Evolutionary conservation across 2,113 vertebrate genomes (phyloP).

Genomic region (Cichladusa arquata): DNA sequence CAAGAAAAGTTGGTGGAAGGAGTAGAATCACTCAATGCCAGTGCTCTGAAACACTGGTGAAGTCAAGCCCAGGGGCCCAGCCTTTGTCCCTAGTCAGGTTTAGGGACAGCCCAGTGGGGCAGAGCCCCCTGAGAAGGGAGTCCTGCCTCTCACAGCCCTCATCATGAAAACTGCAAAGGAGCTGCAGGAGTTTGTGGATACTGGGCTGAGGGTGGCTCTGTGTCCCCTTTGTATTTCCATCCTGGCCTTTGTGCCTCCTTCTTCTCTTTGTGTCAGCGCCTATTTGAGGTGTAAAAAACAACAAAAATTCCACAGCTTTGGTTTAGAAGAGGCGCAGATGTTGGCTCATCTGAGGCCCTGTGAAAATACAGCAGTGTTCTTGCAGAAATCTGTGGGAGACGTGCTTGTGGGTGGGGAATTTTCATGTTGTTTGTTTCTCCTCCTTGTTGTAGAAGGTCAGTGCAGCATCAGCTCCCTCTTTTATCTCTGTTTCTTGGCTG

Average conservation of each 20-base stretch:
- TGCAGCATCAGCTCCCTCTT: neutral
- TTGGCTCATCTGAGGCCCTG: neutral
- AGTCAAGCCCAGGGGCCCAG: neutral
- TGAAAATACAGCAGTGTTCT: neutral
- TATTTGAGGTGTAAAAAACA: neutral
- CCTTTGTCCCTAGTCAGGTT: neutral
- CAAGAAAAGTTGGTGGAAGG: no score
- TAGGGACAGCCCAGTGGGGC: neutral
- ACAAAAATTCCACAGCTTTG: rapidly evolving
- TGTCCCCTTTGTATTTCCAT: neutral
- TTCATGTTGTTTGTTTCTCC: neutral
- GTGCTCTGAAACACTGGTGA: no score
- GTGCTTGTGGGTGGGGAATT: neutral
- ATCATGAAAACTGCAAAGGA: rapidly evolving
- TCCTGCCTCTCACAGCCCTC: neutral
- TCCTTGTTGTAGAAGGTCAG: neutral
- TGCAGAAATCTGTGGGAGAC: neutral
- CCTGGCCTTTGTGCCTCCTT: neutral
- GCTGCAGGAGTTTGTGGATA: neutral
- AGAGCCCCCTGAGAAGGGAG: neutral
- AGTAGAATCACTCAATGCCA: neutral
- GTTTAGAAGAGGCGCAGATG: neutral
- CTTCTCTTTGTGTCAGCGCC: neutral
- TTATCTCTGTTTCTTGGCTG: neutral
- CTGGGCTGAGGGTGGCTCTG: neutral